These are phyloP conservation scores for Drosophila subsilvestris DNA, from an alignment of 2,888 invertebrate species.

Conservation along the genomic window DNA sequence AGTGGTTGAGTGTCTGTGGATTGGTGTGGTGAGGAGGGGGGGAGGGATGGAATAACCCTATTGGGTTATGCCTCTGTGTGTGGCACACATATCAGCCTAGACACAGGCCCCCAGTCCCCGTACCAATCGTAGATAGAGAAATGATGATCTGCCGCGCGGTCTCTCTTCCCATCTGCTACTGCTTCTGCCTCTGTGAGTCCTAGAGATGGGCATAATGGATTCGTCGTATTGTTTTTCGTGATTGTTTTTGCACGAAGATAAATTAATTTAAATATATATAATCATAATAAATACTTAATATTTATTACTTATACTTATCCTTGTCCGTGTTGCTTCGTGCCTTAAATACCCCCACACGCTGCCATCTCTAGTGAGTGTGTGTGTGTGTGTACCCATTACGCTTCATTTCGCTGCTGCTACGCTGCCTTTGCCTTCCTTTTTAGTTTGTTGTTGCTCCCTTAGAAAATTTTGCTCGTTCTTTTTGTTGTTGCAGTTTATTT, in stretches of 20 bases:
- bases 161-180: constrained; percentile 25
- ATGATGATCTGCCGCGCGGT: constrained; percentile 11
- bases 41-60: constrained; percentile 24
- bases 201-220: neutral
- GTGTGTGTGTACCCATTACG: constrained; percentile 60
- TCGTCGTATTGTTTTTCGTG: too few relatives aligned
- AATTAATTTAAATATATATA: too few relatives aligned
- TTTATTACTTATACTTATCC: neutral
- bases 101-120: constrained; percentile 17
- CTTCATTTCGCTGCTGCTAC: constrained; percentile 51
- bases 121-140: neutral
- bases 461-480: constrained; percentile 19
- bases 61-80: constrained; percentile 25
- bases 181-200: constrained; percentile 13
- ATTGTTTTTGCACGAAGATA: too few relatives aligned
- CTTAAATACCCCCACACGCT: neutral
- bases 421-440: constrained; percentile 37
- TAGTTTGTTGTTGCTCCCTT: constrained; percentile 57
- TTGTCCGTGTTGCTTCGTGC: constrained; percentile 44
- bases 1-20: constrained; percentile 1
- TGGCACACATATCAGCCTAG: constrained; percentile 35
- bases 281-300: too few relatives aligned
- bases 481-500: constrained; percentile 45
- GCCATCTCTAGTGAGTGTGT: constrained; percentile 4
- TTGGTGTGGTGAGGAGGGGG: neutral